A percentile compares a stretch with the other conserved stretches of the same genome.
Conservation (phyloP, 1,140 invertebrate genomes). For the Tetramorium alpestre region DNA sequence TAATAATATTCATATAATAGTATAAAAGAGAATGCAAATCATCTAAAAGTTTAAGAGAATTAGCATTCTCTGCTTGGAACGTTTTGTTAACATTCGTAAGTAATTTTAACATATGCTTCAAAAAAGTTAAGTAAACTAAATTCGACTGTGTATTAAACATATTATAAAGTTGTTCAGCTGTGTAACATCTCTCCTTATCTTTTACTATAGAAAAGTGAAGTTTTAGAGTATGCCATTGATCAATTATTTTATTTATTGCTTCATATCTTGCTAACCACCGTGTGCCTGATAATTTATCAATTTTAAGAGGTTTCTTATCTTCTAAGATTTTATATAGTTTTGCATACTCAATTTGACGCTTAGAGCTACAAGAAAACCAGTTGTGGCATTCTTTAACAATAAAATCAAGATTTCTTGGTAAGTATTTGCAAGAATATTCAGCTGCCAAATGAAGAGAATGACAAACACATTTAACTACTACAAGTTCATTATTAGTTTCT, state of each 20-base stretch:
- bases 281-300: not conserved
- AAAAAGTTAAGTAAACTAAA: not conserved
- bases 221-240: slow-evolving; percentile 1
- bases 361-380: not conserved
- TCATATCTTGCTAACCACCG: not conserved
- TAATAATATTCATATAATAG: not conserved
- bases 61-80: not conserved
- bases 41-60: not conserved
- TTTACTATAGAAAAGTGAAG: not conserved
- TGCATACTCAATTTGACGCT: not conserved
- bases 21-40: slow-evolving; percentile 3
- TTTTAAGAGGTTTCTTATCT: slow-evolving; percentile 1
- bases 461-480: slow-evolving; percentile 1
- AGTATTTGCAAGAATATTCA: not conserved
- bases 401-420: not conserved
- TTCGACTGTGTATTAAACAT: not conserved
- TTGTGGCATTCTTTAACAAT: not conserved
- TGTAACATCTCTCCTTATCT: slow-evolving; percentile 7
- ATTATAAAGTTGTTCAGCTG: not conserved
- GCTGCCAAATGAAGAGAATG: slow-evolving; percentile 13
- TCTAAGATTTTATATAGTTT: not conserved
- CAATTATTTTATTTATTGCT: not conserved
- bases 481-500: not conserved
- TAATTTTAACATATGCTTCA: not conserved
- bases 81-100: not conserved